Base-by-base conservation (phyloP, 2,888 invertebrate genomes). In the Acanthoscelides obtectus region DNA sequence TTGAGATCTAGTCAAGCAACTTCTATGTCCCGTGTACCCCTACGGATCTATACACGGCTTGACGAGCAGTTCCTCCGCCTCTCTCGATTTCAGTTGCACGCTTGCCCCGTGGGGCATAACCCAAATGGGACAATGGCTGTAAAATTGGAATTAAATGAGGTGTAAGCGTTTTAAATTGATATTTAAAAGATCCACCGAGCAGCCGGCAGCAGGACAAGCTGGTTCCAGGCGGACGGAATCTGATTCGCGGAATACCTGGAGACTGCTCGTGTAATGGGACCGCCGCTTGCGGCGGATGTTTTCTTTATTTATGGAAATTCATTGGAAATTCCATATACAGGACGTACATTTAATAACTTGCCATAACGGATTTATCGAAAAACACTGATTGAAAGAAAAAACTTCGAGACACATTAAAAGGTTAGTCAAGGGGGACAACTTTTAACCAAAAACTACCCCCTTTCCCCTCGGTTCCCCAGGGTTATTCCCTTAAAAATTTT, bases 131-230 rank as follows among this genome's bases (percentile, higher is more conserved):
- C 85, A 86, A 86, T 85, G 84, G 85, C 86, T 86, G 86, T 86
- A 86, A 86, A 86, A 86, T 86, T 86, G 86, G 84, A 86, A 86
- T 82, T 85, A 84, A 86, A 86, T 86, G 86, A 85, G 84, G 84
- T 85, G 85, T 85, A 82, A 86, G 83, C 85, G 83, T 84, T 85
- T 85, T 84, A 86, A 86, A 86, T 86, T 86, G 86, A 86, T 86
- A 86, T 86, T 86, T 86, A 86, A 86, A 86, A 85, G 84, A 85
- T 84, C 83, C 84, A 83, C 84, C 84, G 84, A 45, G 45, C 45
- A 45, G 45, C 45, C 45, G 17, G 45, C 3, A 45, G 45, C 45
- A 45, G 45, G 45, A 45, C 45, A 45, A 12, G 5, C 45, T 12
- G 12, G 17, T 17, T 45, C 45, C 45, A 12, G 12, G 12, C 12